Evolutionary conservation across 2,888 invertebrate genomes (phyloP).

Genomic region (Apodemia zela): DNA sequence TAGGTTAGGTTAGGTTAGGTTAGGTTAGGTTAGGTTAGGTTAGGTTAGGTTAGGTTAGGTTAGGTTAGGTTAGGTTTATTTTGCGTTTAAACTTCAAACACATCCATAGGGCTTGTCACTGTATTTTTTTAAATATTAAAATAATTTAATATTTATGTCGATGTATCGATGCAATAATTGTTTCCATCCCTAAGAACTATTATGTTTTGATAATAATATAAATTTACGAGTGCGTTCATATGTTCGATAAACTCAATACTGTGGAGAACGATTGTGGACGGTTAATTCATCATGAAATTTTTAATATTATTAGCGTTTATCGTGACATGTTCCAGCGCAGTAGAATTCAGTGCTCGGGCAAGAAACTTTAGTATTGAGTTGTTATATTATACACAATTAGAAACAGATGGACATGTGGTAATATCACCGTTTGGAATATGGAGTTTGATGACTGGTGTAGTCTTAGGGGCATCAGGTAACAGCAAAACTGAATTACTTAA

Average conservation of each 20-base stretch:
- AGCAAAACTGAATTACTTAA: slow-evolving; percentile 52
- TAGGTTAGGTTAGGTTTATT: no score
- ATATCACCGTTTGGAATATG: slow-evolving; percentile 74
- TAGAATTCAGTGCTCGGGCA: slow-evolving; percentile 61
- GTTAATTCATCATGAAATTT: slow-evolving; percentile 47
- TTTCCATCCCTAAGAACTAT: no score
- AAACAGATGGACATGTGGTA: slow-evolving; percentile 63
- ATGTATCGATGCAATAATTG: no score
- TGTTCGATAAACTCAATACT: background rate
- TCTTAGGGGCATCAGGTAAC: slow-evolving; percentile 59
- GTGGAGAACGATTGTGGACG: slow-evolving; percentile 47
- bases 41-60: no score
- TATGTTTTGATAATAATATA: no score
- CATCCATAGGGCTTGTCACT: no score
- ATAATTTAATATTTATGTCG: no score
- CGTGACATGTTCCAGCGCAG: slow-evolving; percentile 48
- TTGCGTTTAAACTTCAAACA: no score
- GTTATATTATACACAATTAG: slow-evolving; percentile 57
- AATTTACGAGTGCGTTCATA: background rate
- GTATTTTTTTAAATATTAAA: no score
- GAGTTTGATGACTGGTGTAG: slow-evolving; percentile 67
- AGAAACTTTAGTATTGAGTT: slow-evolving; percentile 68
- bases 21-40: no score
- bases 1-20: no score
- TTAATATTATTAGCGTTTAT: slow-evolving; percentile 45